Percentiles rank a stretch among this genome's conserved stretches.
Conservation (phyloP, 2,888 invertebrate genomes). For the Antitype chi region DNA sequence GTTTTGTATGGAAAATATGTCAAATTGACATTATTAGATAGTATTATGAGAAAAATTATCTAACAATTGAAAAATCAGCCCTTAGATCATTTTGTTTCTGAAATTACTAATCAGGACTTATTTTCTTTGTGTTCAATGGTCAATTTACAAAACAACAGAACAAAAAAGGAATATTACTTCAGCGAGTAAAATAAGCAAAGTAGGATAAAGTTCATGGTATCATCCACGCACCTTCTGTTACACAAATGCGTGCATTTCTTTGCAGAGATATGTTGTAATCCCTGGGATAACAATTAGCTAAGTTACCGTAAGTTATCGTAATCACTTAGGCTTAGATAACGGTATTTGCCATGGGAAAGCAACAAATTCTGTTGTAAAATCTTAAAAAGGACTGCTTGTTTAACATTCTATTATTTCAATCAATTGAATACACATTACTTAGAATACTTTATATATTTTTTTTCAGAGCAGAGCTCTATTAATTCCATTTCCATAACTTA, state of each 20-base stretch:
- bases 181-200: neutral
- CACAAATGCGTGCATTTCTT: conserved; percentile 60
- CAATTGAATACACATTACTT: neutral
- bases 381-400: no score
- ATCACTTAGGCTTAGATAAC: conserved; percentile 41
- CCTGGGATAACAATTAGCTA: conserved; percentile 38
- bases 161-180: neutral
- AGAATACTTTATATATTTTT: neutral
- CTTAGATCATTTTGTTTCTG: neutral
- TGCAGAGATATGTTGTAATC: conserved; percentile 21
- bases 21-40: no score
- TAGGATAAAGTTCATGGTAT: neutral
- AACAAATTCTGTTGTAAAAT: neutral
- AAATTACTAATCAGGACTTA: neutral
- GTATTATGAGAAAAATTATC: no score
- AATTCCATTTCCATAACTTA: neutral
- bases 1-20: no score
- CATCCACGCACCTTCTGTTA: conserved; percentile 46
- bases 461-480: neutral
- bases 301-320: conserved; percentile 37
- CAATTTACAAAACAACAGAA: neutral
- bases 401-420: neutral
- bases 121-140: no score
- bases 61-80: no score
- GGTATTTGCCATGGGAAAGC: neutral